Evolutionary conservation across 2,113 vertebrate species (phyloP).

Genomic region (Mesoclemmys tuberculata): DNA sequence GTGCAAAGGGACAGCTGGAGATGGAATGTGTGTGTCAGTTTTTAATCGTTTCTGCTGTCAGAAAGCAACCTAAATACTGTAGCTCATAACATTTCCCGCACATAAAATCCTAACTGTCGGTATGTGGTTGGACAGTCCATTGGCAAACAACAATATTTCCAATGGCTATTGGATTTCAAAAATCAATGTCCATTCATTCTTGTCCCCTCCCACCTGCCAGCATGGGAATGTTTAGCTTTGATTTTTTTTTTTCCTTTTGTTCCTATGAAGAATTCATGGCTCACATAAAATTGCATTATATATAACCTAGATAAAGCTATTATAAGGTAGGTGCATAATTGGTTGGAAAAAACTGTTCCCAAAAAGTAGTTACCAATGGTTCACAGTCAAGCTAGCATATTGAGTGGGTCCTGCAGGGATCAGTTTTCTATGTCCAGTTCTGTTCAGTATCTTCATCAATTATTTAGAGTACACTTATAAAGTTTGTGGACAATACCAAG

Average conservation of each 20-base stretch:
- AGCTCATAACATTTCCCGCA: slow-evolving; percentile 1
- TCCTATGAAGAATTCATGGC: background rate
- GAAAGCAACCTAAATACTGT: background rate
- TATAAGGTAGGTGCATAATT: no score
- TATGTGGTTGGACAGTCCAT: background rate
- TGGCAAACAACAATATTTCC: background rate
- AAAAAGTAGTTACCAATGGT: no score
- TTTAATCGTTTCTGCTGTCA: slow-evolving; percentile 50
- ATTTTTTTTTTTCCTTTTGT: background rate
- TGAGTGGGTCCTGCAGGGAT: no score
- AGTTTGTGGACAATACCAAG: no score
- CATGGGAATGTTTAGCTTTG: background rate
- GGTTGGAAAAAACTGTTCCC: no score
- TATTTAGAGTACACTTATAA: no score
- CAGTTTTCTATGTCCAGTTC: no score
- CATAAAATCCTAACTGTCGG: background rate
- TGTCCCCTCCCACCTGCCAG: background rate
- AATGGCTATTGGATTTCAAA: background rate
- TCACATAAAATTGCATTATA: background rate
- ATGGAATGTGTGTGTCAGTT: background rate
- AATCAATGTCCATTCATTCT: background rate
- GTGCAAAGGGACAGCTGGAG: slow-evolving; percentile 16
- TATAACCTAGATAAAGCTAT: no score
- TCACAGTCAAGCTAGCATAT: no score
- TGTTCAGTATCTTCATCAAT: no score